Base-by-base conservation (phyloP, 2,113 vertebrate genomes). In the Hylia prasina region DNA sequence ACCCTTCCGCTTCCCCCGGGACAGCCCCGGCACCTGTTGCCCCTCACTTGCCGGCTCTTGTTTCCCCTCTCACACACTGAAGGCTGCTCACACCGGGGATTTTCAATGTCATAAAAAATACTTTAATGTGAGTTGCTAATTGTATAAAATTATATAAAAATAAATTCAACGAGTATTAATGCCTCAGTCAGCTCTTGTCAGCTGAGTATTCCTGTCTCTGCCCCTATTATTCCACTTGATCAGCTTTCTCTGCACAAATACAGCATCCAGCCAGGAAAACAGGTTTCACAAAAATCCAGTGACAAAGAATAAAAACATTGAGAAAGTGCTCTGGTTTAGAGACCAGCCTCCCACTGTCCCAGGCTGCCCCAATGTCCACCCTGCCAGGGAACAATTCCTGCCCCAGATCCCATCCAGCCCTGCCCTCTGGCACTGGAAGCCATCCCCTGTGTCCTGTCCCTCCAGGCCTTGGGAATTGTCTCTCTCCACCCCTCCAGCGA, bases 31-130 rank as follows among this genome's bases (percentile, higher is more conserved):
- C 28, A 42, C 13, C 28, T 27, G 8, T 21, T 42, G 19, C 31
- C 42, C 21, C 28, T 56, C 61, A 25, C 6, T 7, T 20, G 1
- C 30, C 28, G 3, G 24, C 23, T 15, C 16, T 35, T 22, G 9
- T 9, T 6, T 19, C 21, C 51, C 14, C 44, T 35, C 54, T 35
- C 54, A 51, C 40, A 3, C 15, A 2, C 6, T 7, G 2, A 7
- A 7, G 11, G 6, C 13, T 14, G 23, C 8, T n/a, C n/a, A 33
- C 5, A 39, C 18, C 2, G 1, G 14, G 1, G 19, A 12, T 16
- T 65, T 47, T 21, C 79, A 69, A 54, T n/a, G 56, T 19, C 6
- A 57, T 64, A 65, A 65, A 57, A 61, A 75, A 21, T n/a, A 51
- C 22, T 44, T 15, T 24, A 64, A 44, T 44, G n/a, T 2, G 13